These are phyloP conservation scores for Nannobrachium achirus DNA, from an alignment of 2,113 vertebrate species.

Conservation along the genomic window DNA sequence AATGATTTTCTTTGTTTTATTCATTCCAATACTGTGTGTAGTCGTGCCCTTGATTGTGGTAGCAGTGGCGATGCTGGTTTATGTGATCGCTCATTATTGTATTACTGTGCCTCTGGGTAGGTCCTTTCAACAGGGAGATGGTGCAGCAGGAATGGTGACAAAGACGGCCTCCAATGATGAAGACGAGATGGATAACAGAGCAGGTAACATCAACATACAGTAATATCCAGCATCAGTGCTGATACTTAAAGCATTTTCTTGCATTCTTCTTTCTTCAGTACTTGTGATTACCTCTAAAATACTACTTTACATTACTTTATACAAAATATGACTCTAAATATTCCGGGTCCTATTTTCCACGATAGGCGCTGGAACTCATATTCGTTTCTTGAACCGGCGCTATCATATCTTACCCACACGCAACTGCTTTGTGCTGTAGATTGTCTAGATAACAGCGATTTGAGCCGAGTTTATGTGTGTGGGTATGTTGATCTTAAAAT, in stretches of 20 bases:
- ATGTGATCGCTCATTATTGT: slow-evolving; percentile 62
- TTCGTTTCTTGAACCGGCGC: no score
- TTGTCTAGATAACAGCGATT: no score
- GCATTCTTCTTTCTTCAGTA: background rate
- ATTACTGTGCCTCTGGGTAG: slow-evolving; percentile 73
- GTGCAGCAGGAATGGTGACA: slow-evolving; percentile 69
- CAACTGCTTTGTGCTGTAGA: no score
- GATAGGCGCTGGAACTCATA: no score
- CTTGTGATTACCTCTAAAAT: no score
- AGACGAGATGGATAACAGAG: slow-evolving; percentile 81
- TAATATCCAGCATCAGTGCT: background rate
- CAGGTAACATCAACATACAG: slow-evolving; percentile 77
- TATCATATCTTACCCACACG: no score
- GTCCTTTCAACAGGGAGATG: slow-evolving; percentile 55
- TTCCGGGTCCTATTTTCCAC: no score
- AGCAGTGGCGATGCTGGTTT: slow-evolving; percentile 51
- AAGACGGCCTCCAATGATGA: slow-evolving; percentile 81
- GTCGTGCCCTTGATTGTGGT: slow-evolving; percentile 52
- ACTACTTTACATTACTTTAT: no score
- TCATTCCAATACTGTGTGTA: slow-evolving; percentile 59
- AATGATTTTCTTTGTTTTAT: slow-evolving; percentile 65
- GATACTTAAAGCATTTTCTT: background rate
- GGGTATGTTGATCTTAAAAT: no score
- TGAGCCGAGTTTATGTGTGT: no score
- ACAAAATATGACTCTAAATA: no score